Evolutionary conservation across 2,888 invertebrate genomes (phyloP), one percentile per base, ranked within the genome.

Genomic region (Anarsia innoxiella): DNA sequence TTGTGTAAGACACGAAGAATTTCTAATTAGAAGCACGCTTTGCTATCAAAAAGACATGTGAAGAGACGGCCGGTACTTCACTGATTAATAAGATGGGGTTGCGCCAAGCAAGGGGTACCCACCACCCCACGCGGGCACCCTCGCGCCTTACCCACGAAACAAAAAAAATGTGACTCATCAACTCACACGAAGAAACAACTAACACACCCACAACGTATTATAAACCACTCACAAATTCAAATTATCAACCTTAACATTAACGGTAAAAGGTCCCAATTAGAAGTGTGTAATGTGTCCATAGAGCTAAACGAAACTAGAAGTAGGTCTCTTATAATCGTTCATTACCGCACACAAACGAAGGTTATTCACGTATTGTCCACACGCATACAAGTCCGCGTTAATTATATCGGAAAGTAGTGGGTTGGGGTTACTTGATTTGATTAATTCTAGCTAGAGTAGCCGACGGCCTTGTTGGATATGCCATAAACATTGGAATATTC

Each of bases 161-260:
- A 86, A 85, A 84, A 84, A 84, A 86, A 85, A 85, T 85, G 85
- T 86, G 86, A 86, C 85, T 86, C 86, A 86, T 86, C 86, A 85
- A 85, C 82, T 56, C 79, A 82, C 79, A 82, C 82, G 49, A 68
- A 69, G 70, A 66, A 68, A 70, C 68, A 66, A 23, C 66, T 60
- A 66, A 66, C 69, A 71, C 62, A 56, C 55, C 49, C 61, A 57
- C 51, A 70, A 63, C 53, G 64, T 49, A 58, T 53, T 60, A 62
- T 60, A 67, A 61, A 58, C 59, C 52, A 51, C 51, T 50, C 46
- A 42, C 49, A 48, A 56, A 70, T 63, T 55, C 51, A 58, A 65
- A 78, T 67, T 67, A 63, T 66, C 56, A 63, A 74, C 83, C 75
- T 69, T 80, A 75, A 57, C 40, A 51, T 59, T 28, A 51, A 62